Evolutionary conservation across 2,113 vertebrate genomes (phyloP).

Genomic region (Halichoeres trimaculatus): DNA sequence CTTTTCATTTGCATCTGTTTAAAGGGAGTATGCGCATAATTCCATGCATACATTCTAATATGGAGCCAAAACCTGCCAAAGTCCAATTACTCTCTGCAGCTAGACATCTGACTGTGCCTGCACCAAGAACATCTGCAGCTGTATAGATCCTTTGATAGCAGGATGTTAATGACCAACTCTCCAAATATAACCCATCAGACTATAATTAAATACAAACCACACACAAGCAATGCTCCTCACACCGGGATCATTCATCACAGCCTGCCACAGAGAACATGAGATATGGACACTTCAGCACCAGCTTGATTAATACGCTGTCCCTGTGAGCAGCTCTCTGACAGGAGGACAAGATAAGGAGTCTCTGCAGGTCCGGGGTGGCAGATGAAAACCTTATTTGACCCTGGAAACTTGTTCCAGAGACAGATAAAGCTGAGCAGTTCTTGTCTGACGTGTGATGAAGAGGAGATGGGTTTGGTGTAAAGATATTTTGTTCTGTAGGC

Average conservation of each 20-base stretch:
- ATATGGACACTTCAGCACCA: background rate
- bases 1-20: background rate
- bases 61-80: background rate
- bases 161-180: constrained; percentile 23
- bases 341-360: no score
- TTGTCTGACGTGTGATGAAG: no score
- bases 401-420: no score
- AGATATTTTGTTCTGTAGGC: no score
- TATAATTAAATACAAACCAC: constrained; percentile 23
- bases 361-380: no score
- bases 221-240: constrained; percentile 19
- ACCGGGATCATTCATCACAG: constrained; percentile 21
- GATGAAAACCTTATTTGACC: no score
- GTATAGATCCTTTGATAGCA: constrained; percentile 40
- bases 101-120: background rate
- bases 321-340: background rate
- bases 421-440: no score
- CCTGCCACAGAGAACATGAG: background rate
- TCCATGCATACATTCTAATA: background rate
- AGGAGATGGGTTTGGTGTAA: no score
- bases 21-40: background rate
- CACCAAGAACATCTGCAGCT: constrained; percentile 11
- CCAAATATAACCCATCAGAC: constrained; percentile 26
- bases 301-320: background rate
- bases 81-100: background rate